Conservation (phyloP, 2,888 invertebrate genomes). For the Rhorus exstirpatorius region DNA sequence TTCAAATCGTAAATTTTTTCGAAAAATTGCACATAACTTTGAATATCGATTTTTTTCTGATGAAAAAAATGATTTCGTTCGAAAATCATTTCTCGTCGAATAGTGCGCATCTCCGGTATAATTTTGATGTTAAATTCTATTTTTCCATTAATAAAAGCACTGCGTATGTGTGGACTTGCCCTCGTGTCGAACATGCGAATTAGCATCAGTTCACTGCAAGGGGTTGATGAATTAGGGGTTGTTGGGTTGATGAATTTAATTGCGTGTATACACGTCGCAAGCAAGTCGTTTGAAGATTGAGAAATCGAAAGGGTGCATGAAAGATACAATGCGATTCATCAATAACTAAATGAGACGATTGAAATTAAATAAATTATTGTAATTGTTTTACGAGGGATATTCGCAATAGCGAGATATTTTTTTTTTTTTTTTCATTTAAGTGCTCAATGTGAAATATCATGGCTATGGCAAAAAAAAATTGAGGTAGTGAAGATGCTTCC, state of each 20-base stretch:
- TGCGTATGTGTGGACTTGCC: conserved; percentile 38
- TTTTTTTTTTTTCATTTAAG: conserved; percentile 11
- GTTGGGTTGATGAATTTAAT: conserved; percentile 33
- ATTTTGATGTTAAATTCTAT: not conserved
- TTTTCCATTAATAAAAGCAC: conserved; percentile 6
- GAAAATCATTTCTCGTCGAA: conserved; percentile 1
- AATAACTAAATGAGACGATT: conserved; percentile 1
- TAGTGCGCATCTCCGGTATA: conserved; percentile 14
- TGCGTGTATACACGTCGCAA: conserved; percentile 14
- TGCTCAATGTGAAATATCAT: conserved; percentile 3
- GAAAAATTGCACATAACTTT: no score
- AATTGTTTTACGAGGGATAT: not conserved
- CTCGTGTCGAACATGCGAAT: conserved; percentile 43
- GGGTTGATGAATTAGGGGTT: no score
- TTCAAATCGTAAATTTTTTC: not conserved
- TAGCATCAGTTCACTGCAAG: not conserved
- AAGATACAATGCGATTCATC: conserved; percentile 12
- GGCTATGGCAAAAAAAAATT: not conserved
- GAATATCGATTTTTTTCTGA: not conserved
- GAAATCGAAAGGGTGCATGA: conserved; percentile 2
- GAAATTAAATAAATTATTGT: not conserved
- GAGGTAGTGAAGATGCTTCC: not conserved
- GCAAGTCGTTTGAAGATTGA: conserved; percentile 21
- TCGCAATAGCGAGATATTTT: not conserved
- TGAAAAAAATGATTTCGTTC: not conserved